Evolutionary conservation across 2,888 invertebrate genomes (phyloP), one percentile per base, ranked within the genome.

Genomic region (Thymelicus acteon): DNA sequence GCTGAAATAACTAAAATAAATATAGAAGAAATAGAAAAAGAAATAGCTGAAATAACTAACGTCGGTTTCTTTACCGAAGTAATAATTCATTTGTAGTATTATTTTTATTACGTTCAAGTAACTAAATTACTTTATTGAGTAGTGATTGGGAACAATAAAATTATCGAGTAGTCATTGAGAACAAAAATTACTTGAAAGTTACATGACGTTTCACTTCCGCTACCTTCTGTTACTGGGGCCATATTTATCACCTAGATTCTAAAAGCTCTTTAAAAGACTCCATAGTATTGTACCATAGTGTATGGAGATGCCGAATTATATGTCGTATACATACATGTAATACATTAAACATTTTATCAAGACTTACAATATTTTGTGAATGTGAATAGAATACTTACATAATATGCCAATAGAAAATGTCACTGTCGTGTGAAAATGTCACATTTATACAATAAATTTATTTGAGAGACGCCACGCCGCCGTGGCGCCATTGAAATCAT

Each of bases 191-290:
- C 31, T 31, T 1, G 31, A 31, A 31, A 31, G 31, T 31, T 31
- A 3, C 31, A 31, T 31, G 31, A 31, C 1, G 8, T 19, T 52
- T 6, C 7, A 52, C 19, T 52, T 19, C 19, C 61, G 61, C 54
- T 61, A 47, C 44, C 44, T 31, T 52, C n/a, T 48, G 1, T 58
- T 5, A 24, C 73, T 82, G 81, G 76, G 71, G 77, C 81, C 77
- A 77, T 73, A 79, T 73, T 72, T 81, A 82, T 78, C 82, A 81
- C 79, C 77, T 75, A 72, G 76, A 81, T 76, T 79, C 82, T 85
- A 83, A 89, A 82, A 86, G 81, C 79, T 85, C 80, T 79, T 88
- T 87, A 86, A 85, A 83, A 78, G 78, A 76, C 80, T 78, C 80
- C 77, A 75, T 78, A 76, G 82, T 83, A 83, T 31, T 31, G 31